Evolutionary conservation across 2,888 invertebrate species (phyloP).

Genomic region (Xestoiulus laeticollis): DNA sequence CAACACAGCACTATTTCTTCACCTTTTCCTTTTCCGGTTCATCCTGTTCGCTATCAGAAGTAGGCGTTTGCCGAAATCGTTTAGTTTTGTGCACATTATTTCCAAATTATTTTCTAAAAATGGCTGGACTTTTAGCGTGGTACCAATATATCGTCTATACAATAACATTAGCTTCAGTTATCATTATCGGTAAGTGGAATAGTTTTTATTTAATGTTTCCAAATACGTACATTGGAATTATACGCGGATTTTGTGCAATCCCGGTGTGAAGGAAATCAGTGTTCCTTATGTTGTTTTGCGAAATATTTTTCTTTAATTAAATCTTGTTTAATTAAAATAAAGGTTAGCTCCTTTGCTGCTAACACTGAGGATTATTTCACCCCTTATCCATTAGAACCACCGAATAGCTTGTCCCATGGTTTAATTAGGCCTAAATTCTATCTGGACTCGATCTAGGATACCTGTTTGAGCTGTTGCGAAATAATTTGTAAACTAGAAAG

Average conservation of each 20-base stretch:
- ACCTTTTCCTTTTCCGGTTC: not conserved
- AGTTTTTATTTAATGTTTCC: not conserved
- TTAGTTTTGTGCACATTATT: not conserved
- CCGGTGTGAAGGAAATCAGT: not conserved
- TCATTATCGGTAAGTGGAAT: conserved; percentile 25
- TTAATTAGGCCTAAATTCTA: conserved; percentile 3
- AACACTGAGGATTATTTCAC: not conserved
- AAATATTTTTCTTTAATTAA: not conserved
- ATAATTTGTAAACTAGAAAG: conserved; percentile 26
- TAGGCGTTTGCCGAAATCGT: conserved; percentile 5
- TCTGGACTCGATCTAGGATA: conserved; percentile 26
- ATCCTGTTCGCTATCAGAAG: conserved; percentile 4
- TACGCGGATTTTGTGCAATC: not conserved
- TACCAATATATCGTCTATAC: conserved; percentile 51
- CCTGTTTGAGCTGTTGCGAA: conserved; percentile 26
- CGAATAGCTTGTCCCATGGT: not conserved
- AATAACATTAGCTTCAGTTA: conserved; percentile 46
- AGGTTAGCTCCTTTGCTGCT: not conserved
- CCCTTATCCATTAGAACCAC: not conserved
- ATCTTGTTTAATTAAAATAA: not conserved
- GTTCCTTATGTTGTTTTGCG: not conserved
- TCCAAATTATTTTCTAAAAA: conserved; percentile 41
- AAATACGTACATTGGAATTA: not conserved
- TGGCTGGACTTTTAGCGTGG: conserved; percentile 48
- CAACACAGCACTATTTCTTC: not conserved